phyloP scores from a whole-genome alignment of 2,888 invertebrate species.

The Magallana nippona region DNA sequence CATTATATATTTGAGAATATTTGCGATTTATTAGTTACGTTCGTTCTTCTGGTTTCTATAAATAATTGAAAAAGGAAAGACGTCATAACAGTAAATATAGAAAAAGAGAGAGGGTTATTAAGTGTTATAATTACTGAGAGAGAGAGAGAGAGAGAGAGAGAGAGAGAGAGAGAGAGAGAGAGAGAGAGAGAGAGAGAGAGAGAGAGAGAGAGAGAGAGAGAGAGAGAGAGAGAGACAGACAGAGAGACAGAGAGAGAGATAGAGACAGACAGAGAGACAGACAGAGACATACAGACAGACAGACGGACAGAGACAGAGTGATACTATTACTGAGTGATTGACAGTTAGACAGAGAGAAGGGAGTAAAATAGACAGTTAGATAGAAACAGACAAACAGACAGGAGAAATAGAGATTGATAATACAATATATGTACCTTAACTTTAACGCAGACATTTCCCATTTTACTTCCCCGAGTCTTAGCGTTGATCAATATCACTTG shows the following conservation, averaged over 20 bases:
- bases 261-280: conserved; percentile 53
- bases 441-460: conserved; percentile 16
- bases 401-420: conserved; percentile 40
- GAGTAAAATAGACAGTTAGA: conserved; percentile 47
- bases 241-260: too few species aligned
- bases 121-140: background rate
- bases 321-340: background rate
- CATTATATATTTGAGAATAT: too few species aligned
- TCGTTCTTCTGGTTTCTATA: too few species aligned
- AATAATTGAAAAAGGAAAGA: too few species aligned
- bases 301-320: conserved; percentile 48
- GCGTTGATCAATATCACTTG: background rate
- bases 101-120: too few species aligned
- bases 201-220: conserved; percentile 38
- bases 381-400: conserved; percentile 52
- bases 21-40: too few species aligned
- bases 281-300: conserved; percentile 53
- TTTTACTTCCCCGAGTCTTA: background rate
- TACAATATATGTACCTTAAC: background rate
- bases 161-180: conserved; percentile 22
- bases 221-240: conserved; percentile 51
- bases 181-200: background rate
- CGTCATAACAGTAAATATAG: background rate
- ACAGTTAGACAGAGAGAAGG: conserved; percentile 51
- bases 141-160: conserved; percentile 18